Base-by-base conservation (phyloP, 2,113 vertebrate species). In the Sylvia atricapilla region DNA sequence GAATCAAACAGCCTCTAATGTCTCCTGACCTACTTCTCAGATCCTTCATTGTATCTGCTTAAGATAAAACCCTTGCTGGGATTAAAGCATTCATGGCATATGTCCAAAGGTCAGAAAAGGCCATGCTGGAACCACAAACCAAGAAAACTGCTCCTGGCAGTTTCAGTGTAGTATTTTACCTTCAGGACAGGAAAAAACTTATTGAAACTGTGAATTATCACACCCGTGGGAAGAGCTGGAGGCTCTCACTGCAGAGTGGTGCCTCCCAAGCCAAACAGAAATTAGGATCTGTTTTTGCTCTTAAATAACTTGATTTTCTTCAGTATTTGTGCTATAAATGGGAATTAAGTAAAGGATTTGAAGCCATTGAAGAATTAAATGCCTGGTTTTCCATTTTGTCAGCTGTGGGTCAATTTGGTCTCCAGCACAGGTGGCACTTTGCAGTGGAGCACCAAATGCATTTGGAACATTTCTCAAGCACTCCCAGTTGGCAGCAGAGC, bases 291-390 rank as follows among this genome's bases (percentile, higher is more conserved):
- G 14, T 1, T 87, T 84, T 60, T 77, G 21, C 41, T 52, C 50
- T 78, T 56, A 70, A 74, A 66, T 73, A 28, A 28, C n/a, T 72
- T 43, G 5, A 56, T 69, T 73, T 84, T n/a, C 43, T 64, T 69
- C 83, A 72, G 52, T 59, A 87, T 93, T 96, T 94, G 89, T 43
- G 84, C 93, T 89, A 82, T 49, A 66, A 95, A 89, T 23, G 68
- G 87, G 85, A 93, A 94, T 94, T 88, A 93, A 94, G 91, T 87
- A 94, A 70, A 64, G 92, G 24, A 95, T 95, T 90, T 93, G n/a
- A 55, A 74, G 83, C 56, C 76, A 80, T 82, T 94, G 84, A 89
- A 89, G 19, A 85, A 83, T 81, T 43, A 84, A 89, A 91, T n/a
- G 52, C 35, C 93, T 85, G 25, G 53, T 72, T 84, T 93, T 90